Base-by-base conservation (phyloP, 2,797 vertebrate species). In the Pterois miles region DNA sequence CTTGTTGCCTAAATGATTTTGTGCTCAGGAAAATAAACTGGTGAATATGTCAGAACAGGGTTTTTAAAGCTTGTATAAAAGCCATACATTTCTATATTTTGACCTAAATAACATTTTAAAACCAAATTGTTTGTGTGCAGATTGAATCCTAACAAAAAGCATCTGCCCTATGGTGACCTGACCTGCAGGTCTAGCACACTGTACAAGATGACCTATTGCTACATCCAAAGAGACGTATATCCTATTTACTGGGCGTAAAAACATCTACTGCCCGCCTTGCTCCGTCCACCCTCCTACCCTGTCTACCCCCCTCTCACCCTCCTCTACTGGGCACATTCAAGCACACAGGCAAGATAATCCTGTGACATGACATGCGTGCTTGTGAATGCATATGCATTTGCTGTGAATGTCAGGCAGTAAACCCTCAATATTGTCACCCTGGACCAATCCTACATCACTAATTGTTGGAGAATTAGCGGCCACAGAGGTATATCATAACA, bases 161-260 rank as follows among this genome's bases (percentile, higher is more conserved):
- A n/a, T 38, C 22, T 62, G 54, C 27, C 22, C 18, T 0, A 8
- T 11, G 1, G 62, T 86, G 36, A 73, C 60, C 38, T 70, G 66
- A 78, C 63, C 53, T 76, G 2, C 1, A 40, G 29, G 50, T 62
- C 43, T 10, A 23, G 8, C 18, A 25, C 56, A 54, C 6, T 59
- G 36, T 8, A 70, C 8, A 10, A n/a, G 22, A 43, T 54, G 48
- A 68, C 67, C 69, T 72, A 16, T n/a, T 36, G 29, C 20, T 8
- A 71, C 74, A 65, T 54, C 75, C 60, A 71, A 29, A 50, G 38
- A 58, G 25, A 33, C 3, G 40, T 60, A 13, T 81, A 72, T 84
- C 86, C 84, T 69, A 62, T 86, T 88, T 85, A 89, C 81, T 56
- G 27, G 48, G 50, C 14, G 53, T 22, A 69, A 64, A 22, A 88